A percentile compares a stretch with the other conserved stretches of the same genome.
These are phyloP conservation scores for Butastur rufipennis DNA, from an alignment of 2,113 vertebrate species.

Conservation along the genomic window DNA sequence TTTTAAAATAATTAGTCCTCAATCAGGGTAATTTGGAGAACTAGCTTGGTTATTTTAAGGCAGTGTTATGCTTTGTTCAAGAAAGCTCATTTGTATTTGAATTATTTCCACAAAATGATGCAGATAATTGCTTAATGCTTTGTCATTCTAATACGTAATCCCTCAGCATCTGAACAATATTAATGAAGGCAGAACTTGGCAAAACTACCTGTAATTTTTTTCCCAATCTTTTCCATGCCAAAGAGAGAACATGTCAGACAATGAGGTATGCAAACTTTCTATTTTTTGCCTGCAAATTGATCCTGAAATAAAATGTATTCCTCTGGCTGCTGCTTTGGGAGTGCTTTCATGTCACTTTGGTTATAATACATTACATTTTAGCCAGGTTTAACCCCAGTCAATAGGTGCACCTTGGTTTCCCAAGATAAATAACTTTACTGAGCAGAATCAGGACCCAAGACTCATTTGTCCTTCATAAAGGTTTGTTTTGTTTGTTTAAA, in stretches of 20 bases:
- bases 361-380: constrained; percentile 30
- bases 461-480: constrained; percentile 20
- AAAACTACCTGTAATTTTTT: neutral
- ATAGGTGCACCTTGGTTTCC: neutral
- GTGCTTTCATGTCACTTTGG: neutral
- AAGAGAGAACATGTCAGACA: neutral
- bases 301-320: neutral
- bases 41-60: neutral
- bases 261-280: neutral
- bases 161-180: neutral
- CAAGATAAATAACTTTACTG: neutral
- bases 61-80: neutral
- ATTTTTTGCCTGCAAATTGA: neutral
- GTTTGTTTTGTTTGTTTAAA: constrained; percentile 57
- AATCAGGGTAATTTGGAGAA: neutral
- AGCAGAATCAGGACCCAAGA: neutral
- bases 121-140: constrained; percentile 19
- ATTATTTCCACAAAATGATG: neutral
- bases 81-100: neutral
- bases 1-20: neutral
- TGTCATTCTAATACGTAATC: neutral
- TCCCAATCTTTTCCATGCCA: neutral
- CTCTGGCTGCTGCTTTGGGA: neutral
- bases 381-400: neutral
- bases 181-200: neutral